These are phyloP conservation scores for Sebastes reedi DNA, from an alignment of 2,797 vertebrate species.

Conservation along the genomic window DNA sequence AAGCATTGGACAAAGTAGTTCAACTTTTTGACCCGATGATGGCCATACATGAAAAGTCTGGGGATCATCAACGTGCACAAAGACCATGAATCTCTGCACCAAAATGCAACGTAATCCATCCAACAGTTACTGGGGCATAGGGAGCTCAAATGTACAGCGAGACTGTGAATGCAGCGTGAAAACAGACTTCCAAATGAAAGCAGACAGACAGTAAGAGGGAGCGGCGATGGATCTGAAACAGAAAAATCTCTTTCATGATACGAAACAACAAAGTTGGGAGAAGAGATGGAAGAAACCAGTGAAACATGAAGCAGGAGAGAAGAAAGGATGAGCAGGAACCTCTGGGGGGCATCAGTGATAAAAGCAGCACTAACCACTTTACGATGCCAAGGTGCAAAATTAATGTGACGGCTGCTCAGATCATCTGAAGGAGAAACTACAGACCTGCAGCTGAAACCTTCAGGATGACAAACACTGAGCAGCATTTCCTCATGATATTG, in stretches of 20 bases:
- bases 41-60: no score
- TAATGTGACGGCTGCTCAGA: background rate
- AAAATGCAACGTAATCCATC: background rate
- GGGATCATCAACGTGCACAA: no score
- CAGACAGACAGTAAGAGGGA: background rate
- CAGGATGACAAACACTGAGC: background rate
- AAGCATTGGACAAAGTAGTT: no score
- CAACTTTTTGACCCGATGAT: no score
- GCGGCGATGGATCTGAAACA: background rate
- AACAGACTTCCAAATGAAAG: background rate
- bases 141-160: background rate
- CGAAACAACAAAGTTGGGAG: background rate
- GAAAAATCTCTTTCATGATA: background rate
- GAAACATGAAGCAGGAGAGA: background rate
- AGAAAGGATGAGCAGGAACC: background rate
- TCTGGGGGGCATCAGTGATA: background rate
- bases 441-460: conserved; percentile 1
- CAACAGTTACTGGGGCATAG: background rate
- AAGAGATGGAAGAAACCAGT: background rate
- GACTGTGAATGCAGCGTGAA: background rate
- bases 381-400: background rate
- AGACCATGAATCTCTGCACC: background rate
- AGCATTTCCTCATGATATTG: background rate
- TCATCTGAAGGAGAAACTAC: background rate
- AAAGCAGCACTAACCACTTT: background rate